Base-by-base conservation (phyloP, 2,113 vertebrate species). In the Cygnus atratus region DNA sequence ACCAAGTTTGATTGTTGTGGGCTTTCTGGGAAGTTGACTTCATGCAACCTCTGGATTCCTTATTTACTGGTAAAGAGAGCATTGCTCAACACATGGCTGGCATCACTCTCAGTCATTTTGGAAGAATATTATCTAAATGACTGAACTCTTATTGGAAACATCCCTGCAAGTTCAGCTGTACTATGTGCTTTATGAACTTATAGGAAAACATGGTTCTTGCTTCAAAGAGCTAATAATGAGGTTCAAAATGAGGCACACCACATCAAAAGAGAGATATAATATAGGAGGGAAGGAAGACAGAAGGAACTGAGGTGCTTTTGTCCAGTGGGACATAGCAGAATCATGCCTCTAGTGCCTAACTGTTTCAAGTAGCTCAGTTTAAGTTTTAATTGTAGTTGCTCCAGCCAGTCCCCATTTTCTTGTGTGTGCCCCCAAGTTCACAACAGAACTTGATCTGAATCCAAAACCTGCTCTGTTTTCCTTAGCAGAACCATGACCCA, bases 71-170 rank as follows among this genome's bases (percentile, higher is more conserved):
- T 62, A 33, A 39, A 41, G 58, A 61, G 28, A 89, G 29, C 55
- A 44, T 96, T 90, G 95, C 84, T 95, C 77, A 96, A 84, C 95
- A 96, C 96, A 91, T 93, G 95, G 84, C 84, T 93, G 96, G 83
- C 92, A 96, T 93, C 59, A 5, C 66, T 76, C 90, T 91, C 68
- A 39, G 70, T 54, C 77, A 6, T 95, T 91, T 85, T 78, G 59
- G 44, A 87, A 93, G 90, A 94, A 65, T 70, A 94, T 78, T 93
- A 77, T 93, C 92, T 94, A 55, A 96, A 72, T 84, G 90, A 55
- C 77, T 93, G 86, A 76, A 18, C 74, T 73, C n/a, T 94, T 93
- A 96, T 93, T 97, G 88, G 92, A 96, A 97, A 94, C 96, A 97
- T 95, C 93, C 91, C 91, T 93, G 71, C 41, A 29, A 91, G 55